phyloP scores from a whole-genome alignment of 2,797 vertebrate species.

The Sebastes diaconus region DNA sequence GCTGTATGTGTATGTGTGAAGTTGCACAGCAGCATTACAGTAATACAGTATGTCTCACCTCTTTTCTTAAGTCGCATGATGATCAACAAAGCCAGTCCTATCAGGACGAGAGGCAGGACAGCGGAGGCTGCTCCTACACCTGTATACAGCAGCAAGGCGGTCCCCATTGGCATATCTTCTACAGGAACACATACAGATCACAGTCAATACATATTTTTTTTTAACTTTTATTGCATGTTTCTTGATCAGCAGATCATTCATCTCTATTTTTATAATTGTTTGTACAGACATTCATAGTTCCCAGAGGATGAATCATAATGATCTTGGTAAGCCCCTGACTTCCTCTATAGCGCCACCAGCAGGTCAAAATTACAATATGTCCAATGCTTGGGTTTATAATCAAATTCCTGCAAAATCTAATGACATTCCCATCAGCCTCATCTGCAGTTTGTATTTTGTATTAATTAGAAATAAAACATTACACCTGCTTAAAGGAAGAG shows the following conservation, averaged over 20 bases:
- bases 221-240: too few relatives aligned
- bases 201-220: background rate
- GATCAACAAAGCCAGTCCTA: conserved; percentile 48
- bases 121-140: conserved; percentile 21
- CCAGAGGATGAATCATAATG: background rate
- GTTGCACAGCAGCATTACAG: background rate
- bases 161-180: conserved; percentile 17
- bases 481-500: background rate
- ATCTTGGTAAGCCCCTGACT: background rate
- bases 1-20: background rate
- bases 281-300: background rate
- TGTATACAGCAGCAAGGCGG: conserved; percentile 38
- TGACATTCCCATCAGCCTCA: background rate
- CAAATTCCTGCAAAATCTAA: background rate
- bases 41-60: conserved; percentile 47
- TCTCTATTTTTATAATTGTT: too few relatives aligned
- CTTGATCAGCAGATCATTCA: too few relatives aligned
- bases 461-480: background rate
- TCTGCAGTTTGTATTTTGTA: background rate
- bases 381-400: background rate
- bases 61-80: conserved; percentile 9
- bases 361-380: background rate
- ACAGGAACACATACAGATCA: conserved; percentile 41
- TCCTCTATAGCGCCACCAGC: background rate
- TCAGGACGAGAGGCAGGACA: conserved; percentile 32